Evolutionary conservation across 1,140 invertebrate genomes (phyloP), one percentile per base, ranked within the genome.

Genomic region (Hypsibius dujardini): DNA sequence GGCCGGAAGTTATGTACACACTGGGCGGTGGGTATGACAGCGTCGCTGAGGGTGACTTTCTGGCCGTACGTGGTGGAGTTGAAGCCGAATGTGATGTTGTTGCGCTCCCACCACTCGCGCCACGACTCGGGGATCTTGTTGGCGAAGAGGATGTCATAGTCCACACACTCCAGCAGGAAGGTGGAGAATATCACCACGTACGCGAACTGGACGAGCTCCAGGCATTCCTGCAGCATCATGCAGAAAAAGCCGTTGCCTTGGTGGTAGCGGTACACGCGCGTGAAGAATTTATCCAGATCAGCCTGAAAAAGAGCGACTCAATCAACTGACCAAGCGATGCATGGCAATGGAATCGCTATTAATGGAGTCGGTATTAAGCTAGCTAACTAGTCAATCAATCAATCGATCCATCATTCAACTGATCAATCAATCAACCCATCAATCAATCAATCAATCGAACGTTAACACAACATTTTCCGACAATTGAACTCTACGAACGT

Each of bases 181-280:
- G 87, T 86, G 2, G 90, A 86, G 79, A 98, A 89, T 73, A 86
- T 81, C n/a, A 95, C 86, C 47, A 98, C 87, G 78, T 97, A 97
- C 72, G 89, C 83, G 79, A 96, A 95, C 82, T 95, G 90, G 47
- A 89, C 76, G 40, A 98, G 81, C 78, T 92, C 90, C 70, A 94
- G 83, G 71, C 87, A 75, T 79, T 93, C 89, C 77, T 92, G 86
- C 69, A 94, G 77, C 73, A 93, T 84, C 62, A 67, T 67, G 42
- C 62, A 67, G 42, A 67, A 67, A 42, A 15, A 67, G 62, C 62
- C 62, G 45, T 67, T 67, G 12, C 62, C 12, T 42, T 67, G 62
- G 42, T 67, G 62, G 45, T 67, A 67, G 12, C 42, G 12, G 42
- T 67, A 67, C 12, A 67, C 62, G 12, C 42, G 62, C 3, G 12